phyloP scores from a whole-genome alignment of 2,113 vertebrate genomes.

The Campylorhamphus procurvoides region DNA sequence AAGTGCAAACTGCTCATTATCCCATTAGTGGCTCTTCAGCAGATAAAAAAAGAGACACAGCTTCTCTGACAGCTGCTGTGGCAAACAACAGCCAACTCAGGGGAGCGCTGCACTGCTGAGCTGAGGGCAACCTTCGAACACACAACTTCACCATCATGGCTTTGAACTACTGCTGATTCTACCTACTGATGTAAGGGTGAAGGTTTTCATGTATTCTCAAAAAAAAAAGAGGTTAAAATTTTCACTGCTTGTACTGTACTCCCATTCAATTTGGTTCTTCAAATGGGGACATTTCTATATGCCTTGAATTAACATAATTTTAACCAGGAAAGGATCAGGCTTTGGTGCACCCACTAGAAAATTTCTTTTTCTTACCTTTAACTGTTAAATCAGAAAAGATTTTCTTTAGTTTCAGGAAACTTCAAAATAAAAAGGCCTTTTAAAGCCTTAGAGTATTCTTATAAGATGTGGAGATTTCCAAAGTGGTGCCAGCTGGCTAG shows the following conservation, averaged over 20 bases:
- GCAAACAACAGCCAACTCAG: not conserved
- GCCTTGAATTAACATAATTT: not conserved
- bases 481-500: not conserved
- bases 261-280: not conserved
- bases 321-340: not conserved
- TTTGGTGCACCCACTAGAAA: not conserved
- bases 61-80: not conserved
- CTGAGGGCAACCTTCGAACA: not conserved
- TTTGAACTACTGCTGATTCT: not conserved
- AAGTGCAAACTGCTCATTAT: constrained; percentile 18
- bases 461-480: not conserved
- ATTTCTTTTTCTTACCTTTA: not conserved
- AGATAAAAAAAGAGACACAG: not conserved
- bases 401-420: not conserved
- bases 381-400: not conserved
- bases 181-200: rapidly evolving
- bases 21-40: not conserved
- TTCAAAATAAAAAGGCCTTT: not conserved
- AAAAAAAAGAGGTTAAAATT: not conserved
- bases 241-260: not conserved
- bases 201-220: rapidly evolving
- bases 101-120: not conserved
- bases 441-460: not conserved
- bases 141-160: rapidly evolving
- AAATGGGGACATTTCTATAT: not conserved